Conservation (phyloP, 2,113 vertebrate genomes). For the Syngnathoides biaculeatus region DNA sequence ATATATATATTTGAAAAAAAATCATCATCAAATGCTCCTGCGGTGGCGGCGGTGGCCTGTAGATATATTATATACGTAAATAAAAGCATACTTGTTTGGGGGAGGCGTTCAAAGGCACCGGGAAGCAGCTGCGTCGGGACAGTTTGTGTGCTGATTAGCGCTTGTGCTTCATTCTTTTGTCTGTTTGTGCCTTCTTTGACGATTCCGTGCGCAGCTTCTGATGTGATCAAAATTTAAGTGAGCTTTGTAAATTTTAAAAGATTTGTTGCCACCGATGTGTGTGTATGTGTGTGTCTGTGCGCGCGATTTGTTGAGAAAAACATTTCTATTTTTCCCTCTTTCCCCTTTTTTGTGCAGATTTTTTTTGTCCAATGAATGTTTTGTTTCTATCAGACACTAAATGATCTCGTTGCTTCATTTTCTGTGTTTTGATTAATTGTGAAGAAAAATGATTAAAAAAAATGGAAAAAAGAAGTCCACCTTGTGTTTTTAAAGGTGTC, state of each 20-base stretch:
- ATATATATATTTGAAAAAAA: background rate
- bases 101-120: slow-evolving; percentile 12
- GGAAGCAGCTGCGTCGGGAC: slow-evolving; percentile 51
- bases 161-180: slow-evolving; percentile 75
- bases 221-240: slow-evolving; percentile 52
- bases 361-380: slow-evolving; percentile 77
- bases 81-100: background rate
- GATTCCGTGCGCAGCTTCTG: slow-evolving; percentile 74
- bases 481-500: slow-evolving; percentile 49
- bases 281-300: slow-evolving; percentile 37
- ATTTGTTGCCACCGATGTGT: slow-evolving; percentile 67
- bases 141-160: slow-evolving; percentile 69
- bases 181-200: slow-evolving; percentile 79
- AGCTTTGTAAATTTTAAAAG: slow-evolving; percentile 65
- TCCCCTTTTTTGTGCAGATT: slow-evolving; percentile 54
- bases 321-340: slow-evolving; percentile 48
- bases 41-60: slow-evolving; percentile 47
- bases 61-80: slow-evolving; percentile 34
- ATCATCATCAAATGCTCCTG: slow-evolving; percentile 36
- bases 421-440: slow-evolving; percentile 52
- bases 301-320: slow-evolving; percentile 58
- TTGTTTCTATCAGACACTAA: slow-evolving; percentile 77
- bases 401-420: slow-evolving; percentile 66
- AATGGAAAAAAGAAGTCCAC: slow-evolving; percentile 22
- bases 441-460: background rate